Conservation (phyloP, 1,140 invertebrate genomes). For the Mya arenaria region DNA sequence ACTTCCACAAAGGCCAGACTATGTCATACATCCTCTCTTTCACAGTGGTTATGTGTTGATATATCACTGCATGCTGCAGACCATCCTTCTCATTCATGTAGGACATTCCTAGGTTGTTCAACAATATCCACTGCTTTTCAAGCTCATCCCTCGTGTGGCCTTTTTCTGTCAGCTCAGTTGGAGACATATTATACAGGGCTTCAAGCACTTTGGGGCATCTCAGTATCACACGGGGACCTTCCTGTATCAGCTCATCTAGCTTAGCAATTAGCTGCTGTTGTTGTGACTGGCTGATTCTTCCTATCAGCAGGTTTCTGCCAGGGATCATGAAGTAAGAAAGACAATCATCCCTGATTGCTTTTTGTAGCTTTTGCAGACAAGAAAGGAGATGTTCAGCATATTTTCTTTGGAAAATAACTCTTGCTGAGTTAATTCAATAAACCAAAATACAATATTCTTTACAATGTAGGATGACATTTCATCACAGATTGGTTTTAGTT, state of each 20-base stretch:
- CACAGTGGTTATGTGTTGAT: no score
- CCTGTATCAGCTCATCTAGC: not conserved
- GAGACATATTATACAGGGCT: no score
- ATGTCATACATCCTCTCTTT: no score
- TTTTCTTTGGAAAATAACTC: not conserved
- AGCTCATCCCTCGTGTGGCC: no score
- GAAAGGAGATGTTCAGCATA: not conserved
- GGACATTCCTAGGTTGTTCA: no score
- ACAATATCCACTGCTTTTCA: no score
- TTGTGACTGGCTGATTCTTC: not conserved
- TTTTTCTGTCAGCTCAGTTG: no score
- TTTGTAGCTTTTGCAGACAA: not conserved
- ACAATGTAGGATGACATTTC: slow-evolving; percentile 4
- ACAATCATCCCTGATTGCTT: not conserved
- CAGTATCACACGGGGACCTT: not conserved
- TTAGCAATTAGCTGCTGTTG: not conserved
- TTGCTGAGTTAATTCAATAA: not conserved
- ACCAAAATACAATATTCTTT: slow-evolving; percentile 12
- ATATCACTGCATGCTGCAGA: no score
- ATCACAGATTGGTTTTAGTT: not conserved
- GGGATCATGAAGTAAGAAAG: slow-evolving; percentile 12
- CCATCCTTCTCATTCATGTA: no score
- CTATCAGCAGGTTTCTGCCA: not conserved
- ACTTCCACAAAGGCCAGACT: no score
- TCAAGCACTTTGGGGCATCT: not conserved